These are phyloP conservation scores for Lissonota sp. DNA, from an alignment of 2,888 invertebrate genomes.

Conservation along the genomic window DNA sequence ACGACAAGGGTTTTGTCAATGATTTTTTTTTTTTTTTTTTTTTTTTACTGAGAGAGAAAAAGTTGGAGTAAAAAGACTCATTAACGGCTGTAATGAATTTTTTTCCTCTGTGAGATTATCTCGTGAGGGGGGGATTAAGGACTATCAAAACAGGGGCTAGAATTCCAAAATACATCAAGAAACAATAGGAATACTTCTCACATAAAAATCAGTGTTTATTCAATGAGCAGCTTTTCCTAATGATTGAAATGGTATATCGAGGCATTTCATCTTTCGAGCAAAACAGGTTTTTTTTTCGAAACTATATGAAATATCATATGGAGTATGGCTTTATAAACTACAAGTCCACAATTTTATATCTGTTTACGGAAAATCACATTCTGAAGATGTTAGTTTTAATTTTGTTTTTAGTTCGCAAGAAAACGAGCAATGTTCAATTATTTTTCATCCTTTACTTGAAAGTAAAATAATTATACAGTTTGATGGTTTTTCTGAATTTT, in stretches of 20 bases:
- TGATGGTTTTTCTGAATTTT: no score
- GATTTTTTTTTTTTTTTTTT: conserved; percentile 20
- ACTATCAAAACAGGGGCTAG: conserved; percentile 34
- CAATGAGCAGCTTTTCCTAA: conserved; percentile 36
- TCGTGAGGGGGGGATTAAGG: conserved; percentile 18
- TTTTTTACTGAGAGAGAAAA: conserved; percentile 17
- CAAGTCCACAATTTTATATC: no score
- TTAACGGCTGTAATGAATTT: conserved; percentile 7
- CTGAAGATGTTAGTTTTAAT: no score
- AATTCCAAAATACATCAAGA: conserved; percentile 16
- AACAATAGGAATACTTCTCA: conserved; percentile 34
- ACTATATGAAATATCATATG: no score
- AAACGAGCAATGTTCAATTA: no score
- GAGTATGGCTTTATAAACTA: no score
- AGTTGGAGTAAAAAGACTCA: background rate
- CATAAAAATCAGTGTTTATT: conserved; percentile 6
- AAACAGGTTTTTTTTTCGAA: background rate
- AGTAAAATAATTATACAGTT: no score
- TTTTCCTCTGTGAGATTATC: conserved; percentile 8
- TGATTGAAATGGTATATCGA: conserved; percentile 18
- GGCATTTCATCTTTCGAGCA: conserved; percentile 9
- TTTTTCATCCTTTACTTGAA: no score
- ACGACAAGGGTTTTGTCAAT: conserved; percentile 18
- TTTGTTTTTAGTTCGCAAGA: no score
- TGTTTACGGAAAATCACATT: no score